Conservation (phyloP, 1,140 invertebrate species). For the Euura lappo region DNA sequence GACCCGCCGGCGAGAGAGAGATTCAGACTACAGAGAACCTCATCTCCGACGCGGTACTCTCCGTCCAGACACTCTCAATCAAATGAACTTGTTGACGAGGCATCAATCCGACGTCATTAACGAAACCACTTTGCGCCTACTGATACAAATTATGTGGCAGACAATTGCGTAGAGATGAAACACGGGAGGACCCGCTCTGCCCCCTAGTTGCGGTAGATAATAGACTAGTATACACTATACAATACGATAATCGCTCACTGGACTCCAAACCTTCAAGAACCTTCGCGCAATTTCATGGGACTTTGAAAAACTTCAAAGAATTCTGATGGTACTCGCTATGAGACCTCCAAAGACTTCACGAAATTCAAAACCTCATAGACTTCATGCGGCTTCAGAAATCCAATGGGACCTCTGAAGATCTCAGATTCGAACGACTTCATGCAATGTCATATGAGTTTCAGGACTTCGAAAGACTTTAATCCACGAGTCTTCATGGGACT, state of each 20-base stretch:
- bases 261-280: neutral
- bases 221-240: neutral
- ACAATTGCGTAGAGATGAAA: too few relatives aligned
- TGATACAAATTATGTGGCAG: too few relatives aligned
- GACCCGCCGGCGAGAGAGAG: neutral
- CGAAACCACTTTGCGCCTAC: neutral
- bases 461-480: too few relatives aligned
- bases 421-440: too few relatives aligned
- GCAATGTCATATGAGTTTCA: too few relatives aligned
- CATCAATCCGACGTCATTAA: neutral
- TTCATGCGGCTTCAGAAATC: too few relatives aligned
- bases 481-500: too few relatives aligned
- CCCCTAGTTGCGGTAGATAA: neutral
- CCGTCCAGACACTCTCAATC: neutral
- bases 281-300: neutral
- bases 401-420: too few relatives aligned
- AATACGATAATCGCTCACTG: neutral
- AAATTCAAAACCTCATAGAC: too few relatives aligned
- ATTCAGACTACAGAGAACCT: neutral
- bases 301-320: neutral
- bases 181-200: neutral
- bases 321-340: too few relatives aligned
- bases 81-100: slow-evolving; percentile 5
- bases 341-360: too few relatives aligned
- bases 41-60: too few relatives aligned